Conservation (phyloP, 2,888 invertebrate species). For the Zaprionus lineosus region DNA sequence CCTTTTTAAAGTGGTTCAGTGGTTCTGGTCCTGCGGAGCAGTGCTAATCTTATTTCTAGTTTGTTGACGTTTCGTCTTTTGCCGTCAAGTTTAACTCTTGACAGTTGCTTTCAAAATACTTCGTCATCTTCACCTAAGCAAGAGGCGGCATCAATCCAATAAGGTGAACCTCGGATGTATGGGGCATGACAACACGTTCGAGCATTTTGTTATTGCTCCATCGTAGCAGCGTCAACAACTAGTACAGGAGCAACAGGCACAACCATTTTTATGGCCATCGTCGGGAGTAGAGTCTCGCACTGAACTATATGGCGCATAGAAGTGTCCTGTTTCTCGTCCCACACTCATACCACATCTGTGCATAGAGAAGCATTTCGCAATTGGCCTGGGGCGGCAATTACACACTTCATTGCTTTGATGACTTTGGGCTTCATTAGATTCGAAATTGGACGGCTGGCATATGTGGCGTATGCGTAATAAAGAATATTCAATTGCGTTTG, state of each 20-base stretch:
- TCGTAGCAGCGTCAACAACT: no score
- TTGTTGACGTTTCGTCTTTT: slow-evolving; percentile 50
- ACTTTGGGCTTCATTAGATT: slow-evolving; percentile 43
- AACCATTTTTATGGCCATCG: background rate
- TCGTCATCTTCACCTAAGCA: slow-evolving; percentile 13
- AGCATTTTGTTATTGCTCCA: slow-evolving; percentile 52
- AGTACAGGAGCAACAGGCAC: background rate
- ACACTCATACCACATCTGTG: no score
- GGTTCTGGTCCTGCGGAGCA: slow-evolving; percentile 8
- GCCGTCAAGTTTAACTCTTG: slow-evolving; percentile 28
- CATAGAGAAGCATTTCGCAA: slow-evolving; percentile 15
- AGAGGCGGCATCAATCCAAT: background rate
- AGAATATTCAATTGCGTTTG: background rate
- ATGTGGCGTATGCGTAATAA: slow-evolving; percentile 24
- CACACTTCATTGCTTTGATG: slow-evolving; percentile 57
- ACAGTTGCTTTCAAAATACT: slow-evolving; percentile 30
- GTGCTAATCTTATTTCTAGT: slow-evolving; percentile 61
- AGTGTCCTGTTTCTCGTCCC: no score
- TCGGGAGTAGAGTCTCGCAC: no score
- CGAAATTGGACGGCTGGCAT: background rate
- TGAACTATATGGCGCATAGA: no score
- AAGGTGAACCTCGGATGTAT: background rate
- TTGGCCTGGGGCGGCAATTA: slow-evolving; percentile 51
- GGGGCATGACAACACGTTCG: slow-evolving; percentile 49
- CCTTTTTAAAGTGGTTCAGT: slow-evolving; percentile 1